phyloP scores from a whole-genome alignment of 2,888 invertebrate genomes.

The Galerucella calmariensis region DNA sequence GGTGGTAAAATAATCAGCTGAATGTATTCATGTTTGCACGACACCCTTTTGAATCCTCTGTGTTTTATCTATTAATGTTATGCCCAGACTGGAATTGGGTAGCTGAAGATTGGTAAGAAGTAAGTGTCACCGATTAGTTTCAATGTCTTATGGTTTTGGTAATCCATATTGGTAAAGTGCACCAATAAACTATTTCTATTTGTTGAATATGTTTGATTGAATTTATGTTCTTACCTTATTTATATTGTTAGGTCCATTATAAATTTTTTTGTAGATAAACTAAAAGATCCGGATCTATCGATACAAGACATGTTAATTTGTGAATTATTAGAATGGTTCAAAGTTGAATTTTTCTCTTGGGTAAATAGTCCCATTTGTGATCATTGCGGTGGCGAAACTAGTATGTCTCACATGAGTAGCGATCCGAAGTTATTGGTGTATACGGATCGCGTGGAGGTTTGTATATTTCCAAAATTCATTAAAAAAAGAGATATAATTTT shows the following conservation, averaged over 20 bases:
- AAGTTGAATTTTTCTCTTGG: conserved; percentile 92
- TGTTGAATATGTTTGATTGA: no score
- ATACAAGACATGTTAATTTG: conserved; percentile 80
- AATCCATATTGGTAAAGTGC: no score
- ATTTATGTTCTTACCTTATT: not conserved
- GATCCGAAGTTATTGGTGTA: conserved; percentile 60
- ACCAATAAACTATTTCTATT: no score
- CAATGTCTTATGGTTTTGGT: no score
- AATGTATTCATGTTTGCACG: no score
- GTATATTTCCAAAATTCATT: conserved; percentile 27
- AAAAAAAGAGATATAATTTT: conserved; percentile 4
- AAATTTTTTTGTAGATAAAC: conserved; percentile 48
- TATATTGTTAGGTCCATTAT: not conserved
- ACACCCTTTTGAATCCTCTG: no score
- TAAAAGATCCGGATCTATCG: conserved; percentile 58
- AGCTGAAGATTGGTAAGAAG: no score
- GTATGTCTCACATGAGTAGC: conserved; percentile 62
- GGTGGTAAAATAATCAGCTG: no score
- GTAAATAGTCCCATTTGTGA: conserved; percentile 82
- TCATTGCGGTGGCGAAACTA: conserved; percentile 72
- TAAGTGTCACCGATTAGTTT: no score
- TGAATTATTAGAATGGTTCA: conserved; percentile 92
- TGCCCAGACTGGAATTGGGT: no score
- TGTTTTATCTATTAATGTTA: no score
- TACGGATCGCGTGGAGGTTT: conserved; percentile 73